Conservation (phyloP, 2,113 vertebrate species). For the Mastomys coucha region DNA sequence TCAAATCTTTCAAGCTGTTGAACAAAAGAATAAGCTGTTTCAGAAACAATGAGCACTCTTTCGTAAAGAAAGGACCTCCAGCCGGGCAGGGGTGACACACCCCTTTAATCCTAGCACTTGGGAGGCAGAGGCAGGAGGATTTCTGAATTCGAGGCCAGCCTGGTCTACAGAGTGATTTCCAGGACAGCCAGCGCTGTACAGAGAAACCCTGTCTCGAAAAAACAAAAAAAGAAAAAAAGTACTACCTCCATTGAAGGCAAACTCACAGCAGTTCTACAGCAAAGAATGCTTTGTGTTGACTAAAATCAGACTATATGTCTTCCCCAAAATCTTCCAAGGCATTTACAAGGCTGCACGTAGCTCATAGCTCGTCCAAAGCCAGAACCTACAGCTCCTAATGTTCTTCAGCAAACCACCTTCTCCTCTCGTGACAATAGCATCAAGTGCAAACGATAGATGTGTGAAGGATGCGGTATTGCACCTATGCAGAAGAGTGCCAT, state of each 20-base stretch:
- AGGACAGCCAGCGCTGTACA: no score
- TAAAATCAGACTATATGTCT: not conserved
- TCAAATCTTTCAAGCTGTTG: slow-evolving; percentile 12
- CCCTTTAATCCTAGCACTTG: no score
- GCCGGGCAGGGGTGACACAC: no score
- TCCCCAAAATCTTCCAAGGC: not conserved
- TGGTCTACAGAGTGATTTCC: no score
- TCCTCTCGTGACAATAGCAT: not conserved
- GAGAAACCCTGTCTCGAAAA: no score
- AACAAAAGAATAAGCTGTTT: not conserved
- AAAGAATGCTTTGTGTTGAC: slow-evolving; percentile 2
- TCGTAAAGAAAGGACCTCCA: not conserved
- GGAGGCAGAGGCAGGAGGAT: no score
- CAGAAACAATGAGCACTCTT: slow-evolving; percentile 3
- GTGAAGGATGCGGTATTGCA: not conserved
- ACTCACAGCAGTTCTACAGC: not conserved
- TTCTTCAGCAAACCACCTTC: not conserved
- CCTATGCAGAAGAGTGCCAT: not conserved
- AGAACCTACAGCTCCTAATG: not conserved
- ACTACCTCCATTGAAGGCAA: not conserved
- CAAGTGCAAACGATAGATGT: not conserved
- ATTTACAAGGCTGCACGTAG: not conserved
- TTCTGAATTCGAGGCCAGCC: no score
- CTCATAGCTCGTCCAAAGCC: not conserved
- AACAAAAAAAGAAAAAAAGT: no score